Evolutionary conservation across 64 coral and sea anemone species (phyloP), one percentile per base, ranked within the genome.

Genomic region (Catalaphyllia jardinei): DNA sequence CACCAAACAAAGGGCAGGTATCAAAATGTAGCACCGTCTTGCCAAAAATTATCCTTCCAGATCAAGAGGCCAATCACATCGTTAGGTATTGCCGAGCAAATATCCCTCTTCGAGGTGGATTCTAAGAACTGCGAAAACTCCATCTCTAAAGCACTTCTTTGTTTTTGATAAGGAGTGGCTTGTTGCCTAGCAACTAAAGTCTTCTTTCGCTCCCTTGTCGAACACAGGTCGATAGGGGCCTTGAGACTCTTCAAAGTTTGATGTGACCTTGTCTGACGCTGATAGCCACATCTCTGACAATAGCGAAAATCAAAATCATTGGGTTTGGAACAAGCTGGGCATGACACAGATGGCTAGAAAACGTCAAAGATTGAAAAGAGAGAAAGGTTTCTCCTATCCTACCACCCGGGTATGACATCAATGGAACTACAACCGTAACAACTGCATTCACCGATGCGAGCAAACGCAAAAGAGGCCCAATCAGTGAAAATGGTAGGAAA

Each of bases 401-500:
- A 46, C 42, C 42, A 6, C 42, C 42, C 3, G 5, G 42, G 42
- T 46, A 46, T 5, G 42, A 46, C 42, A 46, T 46, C 42, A 46
- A 46, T 46, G 42, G 42, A 7, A 46, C 42, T 4, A 46, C 42
- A 0, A 46, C 42, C 42, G 42, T 46, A 46, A 46, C 42, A 46
- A 4, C 42, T 46, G n/a, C 72, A 22, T 72, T 51, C 52, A 28
- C 51, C 8, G 62, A 64, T 6, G 31, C 14, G 7, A 91, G 3
- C 30, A 87, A 82, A 30, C 77, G 62, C 39, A 93, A 50, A 39
- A 87, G 24, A 76, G 69, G 75, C 14, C 24, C 17, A 57, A 87
- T 87, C 59, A 87, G 22, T 31, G 29, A 51, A 60, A 79, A 63
- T 8, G 90, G 82, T 22, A 74, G 74, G 19, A 92, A 92, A 28